phyloP scores from a whole-genome alignment of 2,113 vertebrate species.

The Centropus unirufus region DNA sequence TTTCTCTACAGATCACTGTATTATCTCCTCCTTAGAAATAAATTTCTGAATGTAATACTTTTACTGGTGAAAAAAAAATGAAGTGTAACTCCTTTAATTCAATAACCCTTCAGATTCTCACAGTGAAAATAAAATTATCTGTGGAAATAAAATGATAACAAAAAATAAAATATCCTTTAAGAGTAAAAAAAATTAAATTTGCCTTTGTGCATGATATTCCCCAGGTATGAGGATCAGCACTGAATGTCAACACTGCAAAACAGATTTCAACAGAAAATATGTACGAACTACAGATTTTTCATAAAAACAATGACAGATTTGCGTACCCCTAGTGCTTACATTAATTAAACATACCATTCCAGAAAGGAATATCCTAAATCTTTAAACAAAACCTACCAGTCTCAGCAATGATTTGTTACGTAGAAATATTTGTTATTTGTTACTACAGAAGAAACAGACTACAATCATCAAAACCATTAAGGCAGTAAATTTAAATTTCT shows the following conservation, averaged over 20 bases:
- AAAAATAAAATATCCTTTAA: not conserved
- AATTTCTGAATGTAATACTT: not conserved
- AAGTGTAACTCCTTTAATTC: not conserved
- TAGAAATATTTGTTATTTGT: too few relatives aligned
- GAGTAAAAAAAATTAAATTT: not conserved
- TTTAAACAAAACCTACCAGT: constrained; percentile 31
- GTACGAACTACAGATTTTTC: constrained; percentile 28
- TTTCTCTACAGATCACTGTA: not conserved
- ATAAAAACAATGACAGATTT: constrained; percentile 48
- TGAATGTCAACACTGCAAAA: constrained; percentile 53
- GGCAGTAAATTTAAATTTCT: not conserved
- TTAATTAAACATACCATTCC: constrained; percentile 51
- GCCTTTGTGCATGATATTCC: not conserved
- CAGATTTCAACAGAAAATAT: constrained; percentile 36
- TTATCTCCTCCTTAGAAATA: not conserved
- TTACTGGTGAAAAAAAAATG: not conserved
- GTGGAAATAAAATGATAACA: not conserved
- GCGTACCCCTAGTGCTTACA: constrained; percentile 31
- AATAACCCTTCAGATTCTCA: not conserved
- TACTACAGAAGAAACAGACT: not conserved
- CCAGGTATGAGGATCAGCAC: not conserved
- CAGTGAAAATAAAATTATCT: not conserved
- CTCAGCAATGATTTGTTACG: constrained; percentile 19
- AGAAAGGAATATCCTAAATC: constrained; percentile 15
- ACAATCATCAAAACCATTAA: not conserved